Base-by-base conservation (phyloP, 37 sponge, comb jelly and placozoan genomes). In the Geodia barretti region DNA sequence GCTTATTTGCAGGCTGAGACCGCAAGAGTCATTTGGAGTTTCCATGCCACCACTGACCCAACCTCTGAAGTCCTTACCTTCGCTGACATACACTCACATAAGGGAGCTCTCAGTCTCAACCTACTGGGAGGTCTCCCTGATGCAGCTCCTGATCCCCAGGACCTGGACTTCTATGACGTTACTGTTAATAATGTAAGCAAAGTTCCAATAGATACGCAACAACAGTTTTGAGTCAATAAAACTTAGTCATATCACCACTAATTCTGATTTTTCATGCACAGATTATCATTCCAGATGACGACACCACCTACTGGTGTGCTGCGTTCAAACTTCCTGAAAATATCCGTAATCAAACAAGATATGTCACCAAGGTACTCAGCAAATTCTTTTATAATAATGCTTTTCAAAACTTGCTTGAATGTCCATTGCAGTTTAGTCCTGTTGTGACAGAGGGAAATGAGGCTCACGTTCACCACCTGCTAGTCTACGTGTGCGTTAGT, bases 381-480 rank as follows among this genome's bases (percentile, higher is more conserved):
- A n/a, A n/a, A n/a, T n/a, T n/a, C n/a, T n/a, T n/a, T n/a, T n/a
- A n/a, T n/a, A n/a, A n/a, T n/a, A n/a, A n/a, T 60, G n/a, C n/a
- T n/a, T n/a, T n/a, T n/a, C n/a, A n/a, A n/a, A n/a, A n/a, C n/a
- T n/a, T n/a, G n/a, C n/a, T n/a, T n/a, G n/a, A n/a, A n/a, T n/a
- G n/a, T n/a, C n/a, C n/a, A 31, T 21, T 39, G 23, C 69, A 84
- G 85, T 59, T 69, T 38, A 47, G 75, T 30, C 73, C 76, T 28
- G 0, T 41, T 41, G 72, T 90, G 39, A 30, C 64, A 21, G 64
- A 80, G 7, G 66, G 41, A 19, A 80, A 61, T 60, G 20, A 21
- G 0, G 29, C 38, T 11, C 36, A 81, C 60, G 90, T 90, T 0
- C 90, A 90, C 67, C 90, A 90, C 80, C 74, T 90, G 42, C 70